Base-by-base conservation (phyloP, 2,888 invertebrate species). In the Diloba caeruleocephala region DNA sequence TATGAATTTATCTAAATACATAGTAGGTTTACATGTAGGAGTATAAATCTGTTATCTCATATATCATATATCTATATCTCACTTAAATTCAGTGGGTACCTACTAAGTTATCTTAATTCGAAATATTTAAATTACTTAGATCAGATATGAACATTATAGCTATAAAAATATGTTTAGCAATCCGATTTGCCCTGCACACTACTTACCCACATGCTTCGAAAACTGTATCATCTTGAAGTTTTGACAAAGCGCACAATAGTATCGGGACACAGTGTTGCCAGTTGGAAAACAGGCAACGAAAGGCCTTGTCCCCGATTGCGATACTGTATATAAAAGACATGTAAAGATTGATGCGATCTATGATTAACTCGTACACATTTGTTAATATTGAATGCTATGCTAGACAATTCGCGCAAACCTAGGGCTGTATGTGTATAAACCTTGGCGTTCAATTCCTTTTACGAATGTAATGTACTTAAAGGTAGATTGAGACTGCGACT, bases 231-330 rank as follows among this genome's bases (percentile, higher is more conserved):
- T 31, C 61, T 36, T 34, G 34, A 28, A 50, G 8, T 34, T 43
- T 8, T 13, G 9, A 25, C 6, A n/a, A 37, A 25, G 1, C 3
- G 14, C 23, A 63, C 52, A 58, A 57, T 52, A 34, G 33, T 46
- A 41, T 33, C 6, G n/a, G 21, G 34, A 33, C 55, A 54, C 53
- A 9, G 58, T 53, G 52, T 50, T 28, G 26, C 19, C 33, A 46
- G 42, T 32, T 68, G 65, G 61, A 73, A 72, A 63, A 60, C 60
- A 23, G 26, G 14, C 26, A 28, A 43, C 41, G 36, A 45, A 60
- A 68, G 73, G 49, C 73, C 73, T 74, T 74, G 73, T 62, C 49
- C 73, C 34, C 61, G 49, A 61, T 73, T 54, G 13, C 45, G 43
- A 55, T 53, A 58, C 49, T 54, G 60, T 54, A 56, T 70, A 56